These are phyloP conservation scores for Pontoporia blainvillei DNA, from an alignment of 2,113 vertebrate species.

Conservation along the genomic window DNA sequence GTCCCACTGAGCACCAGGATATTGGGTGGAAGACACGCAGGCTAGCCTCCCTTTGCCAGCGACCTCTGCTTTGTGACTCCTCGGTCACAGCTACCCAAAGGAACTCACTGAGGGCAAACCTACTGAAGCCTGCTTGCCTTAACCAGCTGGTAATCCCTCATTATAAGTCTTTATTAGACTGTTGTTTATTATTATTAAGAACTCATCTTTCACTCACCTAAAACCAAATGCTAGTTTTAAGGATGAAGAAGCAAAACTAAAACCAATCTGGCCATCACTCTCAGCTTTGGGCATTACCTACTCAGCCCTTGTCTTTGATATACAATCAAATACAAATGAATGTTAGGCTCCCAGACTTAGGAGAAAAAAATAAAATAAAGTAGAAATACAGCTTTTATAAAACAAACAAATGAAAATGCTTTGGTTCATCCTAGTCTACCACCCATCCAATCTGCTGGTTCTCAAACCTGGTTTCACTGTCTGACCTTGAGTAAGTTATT, in stretches of 20 bases:
- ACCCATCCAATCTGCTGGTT: neutral
- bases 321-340: neutral
- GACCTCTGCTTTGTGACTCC: neutral
- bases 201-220: neutral
- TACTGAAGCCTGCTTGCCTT: neutral
- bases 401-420: neutral
- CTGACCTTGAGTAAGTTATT: neutral
- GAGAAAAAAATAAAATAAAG: neutral
- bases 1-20: accelerated
- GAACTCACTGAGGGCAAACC: neutral
- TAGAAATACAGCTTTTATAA: neutral
- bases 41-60: neutral
- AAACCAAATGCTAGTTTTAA: neutral
- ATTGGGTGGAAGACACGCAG: accelerated
- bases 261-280: neutral
- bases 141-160: neutral
- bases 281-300: neutral
- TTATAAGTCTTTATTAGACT: neutral
- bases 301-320: neutral
- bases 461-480: neutral
- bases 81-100: neutral
- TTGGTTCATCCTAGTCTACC: neutral
- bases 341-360: neutral
- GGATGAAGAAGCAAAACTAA: neutral
- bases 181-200: neutral